Conservation (phyloP, 2,113 vertebrate genomes). For the Martes martes region DNA sequence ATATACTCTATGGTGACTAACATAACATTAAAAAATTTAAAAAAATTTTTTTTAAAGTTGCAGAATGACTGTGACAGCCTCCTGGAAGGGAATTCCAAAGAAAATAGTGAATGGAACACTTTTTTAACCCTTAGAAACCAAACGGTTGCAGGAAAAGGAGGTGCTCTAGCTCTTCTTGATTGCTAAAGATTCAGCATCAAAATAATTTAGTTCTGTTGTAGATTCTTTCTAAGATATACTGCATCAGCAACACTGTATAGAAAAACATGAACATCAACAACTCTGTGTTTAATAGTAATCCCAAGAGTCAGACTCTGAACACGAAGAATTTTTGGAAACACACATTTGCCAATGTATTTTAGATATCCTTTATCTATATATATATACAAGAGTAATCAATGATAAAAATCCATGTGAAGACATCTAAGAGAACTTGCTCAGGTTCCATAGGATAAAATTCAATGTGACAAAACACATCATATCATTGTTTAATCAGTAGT, state of each 20-base stretch:
- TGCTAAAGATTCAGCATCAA: not conserved
- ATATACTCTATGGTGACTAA: too few species aligned
- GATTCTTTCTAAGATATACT: not conserved
- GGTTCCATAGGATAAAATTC: not conserved
- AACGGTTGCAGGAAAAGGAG: not conserved
- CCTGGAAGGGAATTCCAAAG: not conserved
- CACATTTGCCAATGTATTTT: not conserved
- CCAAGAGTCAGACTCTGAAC: not conserved
- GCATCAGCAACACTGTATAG: not conserved
- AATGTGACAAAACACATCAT: not conserved
- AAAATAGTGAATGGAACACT: not conserved
- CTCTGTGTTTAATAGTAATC: not conserved
- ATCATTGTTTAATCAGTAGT: not conserved
- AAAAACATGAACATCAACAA: not conserved
- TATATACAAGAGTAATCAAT: not conserved
- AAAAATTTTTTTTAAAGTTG: not conserved
- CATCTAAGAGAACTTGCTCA: not conserved
- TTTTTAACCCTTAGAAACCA: not conserved
- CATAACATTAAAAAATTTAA: too few species aligned
- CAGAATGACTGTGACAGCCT: not conserved
- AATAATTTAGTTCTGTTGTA: not conserved
- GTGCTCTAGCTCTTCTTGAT: not conserved
- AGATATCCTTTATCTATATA: not conserved
- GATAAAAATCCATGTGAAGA: not conserved
- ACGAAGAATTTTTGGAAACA: not conserved